Evolutionary conservation across 2,888 invertebrate species (phyloP).

Genomic region (Eustalomyia histrio): DNA sequence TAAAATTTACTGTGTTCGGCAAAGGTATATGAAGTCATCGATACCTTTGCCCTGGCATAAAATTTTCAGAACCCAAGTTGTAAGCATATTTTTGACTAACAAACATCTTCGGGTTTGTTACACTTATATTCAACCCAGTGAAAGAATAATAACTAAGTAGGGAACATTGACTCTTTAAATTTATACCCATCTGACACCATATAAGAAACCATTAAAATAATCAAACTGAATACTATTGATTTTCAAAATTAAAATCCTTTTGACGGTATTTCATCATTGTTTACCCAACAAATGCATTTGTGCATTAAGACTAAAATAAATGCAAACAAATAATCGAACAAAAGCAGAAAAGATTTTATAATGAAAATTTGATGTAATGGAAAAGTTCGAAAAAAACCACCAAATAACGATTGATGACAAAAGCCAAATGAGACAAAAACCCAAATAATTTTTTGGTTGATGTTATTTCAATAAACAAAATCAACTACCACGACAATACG

Average conservation of each 20-base stretch:
- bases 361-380: conserved; percentile 14
- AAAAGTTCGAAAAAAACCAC: conserved; percentile 3
- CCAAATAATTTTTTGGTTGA: conserved; percentile 7
- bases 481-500: conserved; percentile 18
- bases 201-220: neutral
- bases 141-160: no score
- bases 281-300: conserved; percentile 64
- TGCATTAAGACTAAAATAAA: conserved; percentile 32
- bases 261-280: conserved; percentile 46
- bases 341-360: conserved; percentile 11
- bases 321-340: conserved; percentile 30
- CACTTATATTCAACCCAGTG: no score
- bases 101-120: neutral
- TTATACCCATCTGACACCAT: neutral
- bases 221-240: conserved; percentile 27
- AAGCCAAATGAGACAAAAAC: conserved; percentile 21
- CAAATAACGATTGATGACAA: conserved; percentile 35
- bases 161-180: neutral
- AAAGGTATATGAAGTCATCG: no score
- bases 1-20: no score
- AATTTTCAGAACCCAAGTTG: no score
- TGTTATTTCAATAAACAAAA: conserved; percentile 39
- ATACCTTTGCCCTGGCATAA: no score
- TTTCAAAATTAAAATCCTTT: conserved; percentile 46
- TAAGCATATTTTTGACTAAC: no score